Evolutionary conservation across 2,113 vertebrate genomes (phyloP), one percentile per base, ranked within the genome.

Genomic region (Dendrocopos noguchii): DNA sequence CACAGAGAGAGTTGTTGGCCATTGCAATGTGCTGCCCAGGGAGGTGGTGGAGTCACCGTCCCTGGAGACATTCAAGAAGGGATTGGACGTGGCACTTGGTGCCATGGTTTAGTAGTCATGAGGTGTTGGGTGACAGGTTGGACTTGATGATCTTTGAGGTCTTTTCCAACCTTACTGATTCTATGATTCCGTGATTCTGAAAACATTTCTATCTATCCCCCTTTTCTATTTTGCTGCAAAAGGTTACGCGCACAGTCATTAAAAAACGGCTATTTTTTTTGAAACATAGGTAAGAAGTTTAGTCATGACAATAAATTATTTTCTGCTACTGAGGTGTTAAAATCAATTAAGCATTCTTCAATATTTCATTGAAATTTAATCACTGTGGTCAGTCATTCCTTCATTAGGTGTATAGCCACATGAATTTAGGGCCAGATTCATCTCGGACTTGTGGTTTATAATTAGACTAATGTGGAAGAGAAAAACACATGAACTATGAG

Each of bases 311-410:
- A 83, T 59, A 83, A 96, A 93, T 72, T 87, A 0, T 75, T 91
- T 87, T 81, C 57, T 67, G 11, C 53, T 78, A 36, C 24, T 76
- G 74, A 95, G 25, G 33, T 76, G 65, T 65, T 91, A 91, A 87
- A 92, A 60, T 46, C 29, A 90, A 88, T 94, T 93, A 95, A 93
- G 19, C 33, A 89, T 78, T 85, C 72, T 87, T 95, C 70, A 96
- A 46, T 90, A 95, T 92, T 90, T 92, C 75, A 87, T 27, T 91
- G 76, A 64, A 78, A 76, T 92, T 78, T 92, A 93, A 92, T 96
- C 74, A 67, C 63, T 6, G 1, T 18, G n/a, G 57, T 50, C 61
- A 89, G 33, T 80, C 94, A 76, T 42, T 81, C 68, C 72, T 93
- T 93, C 76, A 91, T 81, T 85, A 94, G 18, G 12, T 74, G 18